These are phyloP conservation scores for Amphipyra tragopoginis DNA, from an alignment of 2,888 invertebrate genomes.

Conservation along the genomic window DNA sequence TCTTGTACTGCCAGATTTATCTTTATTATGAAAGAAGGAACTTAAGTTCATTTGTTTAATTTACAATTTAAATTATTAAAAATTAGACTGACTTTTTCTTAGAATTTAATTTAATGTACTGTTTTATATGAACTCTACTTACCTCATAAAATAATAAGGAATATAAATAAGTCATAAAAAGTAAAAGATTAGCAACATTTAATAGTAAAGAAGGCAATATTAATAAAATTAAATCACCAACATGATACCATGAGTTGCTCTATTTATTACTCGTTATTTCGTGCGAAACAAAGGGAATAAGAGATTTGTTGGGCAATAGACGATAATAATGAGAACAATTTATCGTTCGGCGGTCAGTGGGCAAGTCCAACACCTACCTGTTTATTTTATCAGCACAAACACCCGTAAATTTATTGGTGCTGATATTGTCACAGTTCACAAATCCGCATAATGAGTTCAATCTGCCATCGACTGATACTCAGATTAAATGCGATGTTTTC, in stretches of 20 bases:
- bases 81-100: too few species aligned
- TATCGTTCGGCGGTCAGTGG: constrained; percentile 56
- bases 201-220: neutral
- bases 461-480: constrained; percentile 71
- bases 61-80: too few species aligned
- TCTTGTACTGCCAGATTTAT: constrained; percentile 35
- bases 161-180: too few species aligned
- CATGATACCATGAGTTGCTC: constrained; percentile 9
- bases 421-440: constrained; percentile 78
- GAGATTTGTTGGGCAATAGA: constrained; percentile 46
- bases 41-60: neutral
- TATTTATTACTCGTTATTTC: constrained; percentile 31
- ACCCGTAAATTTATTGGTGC: constrained; percentile 78
- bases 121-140: too few species aligned
- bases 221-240: constrained; percentile 18
- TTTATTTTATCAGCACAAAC: constrained; percentile 77
- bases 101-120: too few species aligned
- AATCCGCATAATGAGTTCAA: constrained; percentile 79
- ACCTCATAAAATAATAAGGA: too few species aligned
- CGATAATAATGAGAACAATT: constrained; percentile 56
- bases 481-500: constrained; percentile 62
- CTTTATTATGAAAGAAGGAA: constrained; percentile 11
- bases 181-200: neutral
- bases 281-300: constrained; percentile 32
- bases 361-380: constrained; percentile 64